These are phyloP conservation scores for Parasteatoda lunata DNA, from an alignment of 2,888 invertebrate genomes.

Conservation along the genomic window DNA sequence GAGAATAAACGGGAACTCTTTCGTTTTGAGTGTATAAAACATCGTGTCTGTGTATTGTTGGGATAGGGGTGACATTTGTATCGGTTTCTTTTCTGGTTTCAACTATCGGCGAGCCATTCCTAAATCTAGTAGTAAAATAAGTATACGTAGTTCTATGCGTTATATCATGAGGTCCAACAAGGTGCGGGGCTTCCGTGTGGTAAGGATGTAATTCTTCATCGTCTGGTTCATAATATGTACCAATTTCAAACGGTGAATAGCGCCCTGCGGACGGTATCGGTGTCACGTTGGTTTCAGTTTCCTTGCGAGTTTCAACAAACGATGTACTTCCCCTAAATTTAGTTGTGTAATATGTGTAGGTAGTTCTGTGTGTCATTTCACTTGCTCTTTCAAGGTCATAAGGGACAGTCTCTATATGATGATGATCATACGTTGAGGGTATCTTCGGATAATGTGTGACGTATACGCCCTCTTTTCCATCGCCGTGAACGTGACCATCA, in stretches of 20 bases:
- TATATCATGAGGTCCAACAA: constrained; percentile 19
- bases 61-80: constrained; percentile 51
- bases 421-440: constrained; percentile 21
- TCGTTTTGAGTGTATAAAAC: constrained; percentile 77
- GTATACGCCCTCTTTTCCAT: constrained; percentile 18
- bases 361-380: constrained; percentile 78
- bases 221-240: constrained; percentile 44
- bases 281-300: constrained; percentile 88
- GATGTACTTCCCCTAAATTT: constrained; percentile 89
- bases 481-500: constrained; percentile 17
- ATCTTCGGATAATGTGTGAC: constrained; percentile 2
- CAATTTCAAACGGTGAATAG: constrained; percentile 49
- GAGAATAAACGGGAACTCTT: constrained; percentile 75
- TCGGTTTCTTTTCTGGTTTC: constrained; percentile 89
- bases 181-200: constrained; percentile 31
- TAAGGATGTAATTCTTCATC: constrained; percentile 10
- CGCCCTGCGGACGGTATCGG: constrained; percentile 20
- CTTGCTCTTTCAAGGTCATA: constrained; percentile 50
- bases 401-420: constrained; percentile 54
- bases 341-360: constrained; percentile 92
- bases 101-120: constrained; percentile 87
- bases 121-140: constrained; percentile 92
- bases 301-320: constrained; percentile 88
- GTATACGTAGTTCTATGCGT: constrained; percentile 83
- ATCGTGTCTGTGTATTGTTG: constrained; percentile 39